These are phyloP conservation scores for Nansenia antarctica DNA, from an alignment of 2,113 vertebrate genomes.

Conservation along the genomic window DNA sequence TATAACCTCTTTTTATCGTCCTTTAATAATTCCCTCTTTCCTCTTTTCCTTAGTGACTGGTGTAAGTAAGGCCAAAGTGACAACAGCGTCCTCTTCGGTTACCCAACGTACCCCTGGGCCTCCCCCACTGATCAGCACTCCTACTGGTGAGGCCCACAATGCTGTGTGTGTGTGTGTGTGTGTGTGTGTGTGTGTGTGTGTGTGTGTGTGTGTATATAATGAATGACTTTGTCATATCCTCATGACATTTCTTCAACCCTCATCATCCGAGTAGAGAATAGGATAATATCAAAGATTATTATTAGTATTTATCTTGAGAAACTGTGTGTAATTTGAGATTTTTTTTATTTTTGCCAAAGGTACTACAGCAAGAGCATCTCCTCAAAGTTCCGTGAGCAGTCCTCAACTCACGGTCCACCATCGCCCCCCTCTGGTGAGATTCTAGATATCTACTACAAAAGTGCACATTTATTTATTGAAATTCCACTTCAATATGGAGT, in stretches of 20 bases:
- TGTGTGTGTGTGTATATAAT: not conserved
- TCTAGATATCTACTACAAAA: not conserved
- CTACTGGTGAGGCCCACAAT: conserved; percentile 67
- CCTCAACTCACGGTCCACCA: conserved; percentile 67
- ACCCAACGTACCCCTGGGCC: conserved; percentile 51
- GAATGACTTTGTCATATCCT: no score
- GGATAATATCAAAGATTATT: no score
- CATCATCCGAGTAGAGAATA: no score
- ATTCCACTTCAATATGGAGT: not conserved
- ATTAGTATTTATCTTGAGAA: no score
- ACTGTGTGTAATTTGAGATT: not conserved
- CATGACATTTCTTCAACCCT: no score
- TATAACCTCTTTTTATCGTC: no score
- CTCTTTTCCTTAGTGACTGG: conserved; percentile 69
- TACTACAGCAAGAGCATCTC: conserved; percentile 61
- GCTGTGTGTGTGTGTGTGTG: no score
- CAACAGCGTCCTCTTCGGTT: conserved; percentile 42
- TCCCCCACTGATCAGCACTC: conserved; percentile 53
- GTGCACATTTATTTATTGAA: conserved; percentile 3
- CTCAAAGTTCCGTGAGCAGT: conserved; percentile 56
- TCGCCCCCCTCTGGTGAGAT: conserved; percentile 68
- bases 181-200: no score
- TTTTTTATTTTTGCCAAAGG: conserved; percentile 33
- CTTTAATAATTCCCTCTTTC: conserved; percentile 15
- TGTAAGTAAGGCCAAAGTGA: conserved; percentile 64